Evolutionary conservation across 2,113 vertebrate species (phyloP).

Genomic region (Periophthalmus modestus): DNA sequence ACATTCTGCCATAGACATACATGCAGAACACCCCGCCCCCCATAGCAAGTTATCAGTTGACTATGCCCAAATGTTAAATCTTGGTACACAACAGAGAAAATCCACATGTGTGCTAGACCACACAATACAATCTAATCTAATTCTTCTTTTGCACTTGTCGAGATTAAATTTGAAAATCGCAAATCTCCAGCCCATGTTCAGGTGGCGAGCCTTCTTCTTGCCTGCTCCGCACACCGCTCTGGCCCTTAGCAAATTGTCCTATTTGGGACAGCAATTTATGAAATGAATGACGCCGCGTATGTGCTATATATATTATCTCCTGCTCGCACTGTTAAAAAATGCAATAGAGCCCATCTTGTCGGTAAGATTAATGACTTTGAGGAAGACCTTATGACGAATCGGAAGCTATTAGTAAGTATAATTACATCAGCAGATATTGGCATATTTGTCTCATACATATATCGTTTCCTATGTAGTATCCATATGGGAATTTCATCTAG

Average conservation of each 20-base stretch:
- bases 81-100: background rate
- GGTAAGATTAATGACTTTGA: constrained; percentile 61
- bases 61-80: background rate
- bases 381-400: constrained; percentile 72
- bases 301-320: constrained; percentile 52
- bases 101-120: constrained; percentile 33
- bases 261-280: constrained; percentile 61
- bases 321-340: constrained; percentile 48
- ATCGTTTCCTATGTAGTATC: background rate
- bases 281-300: constrained; percentile 49
- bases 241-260: constrained; percentile 47
- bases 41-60: background rate
- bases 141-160: background rate
- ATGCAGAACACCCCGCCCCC: too few species aligned
- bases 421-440: constrained; percentile 72
- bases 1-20: too few species aligned
- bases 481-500: background rate
- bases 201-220: background rate
- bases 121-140: background rate
- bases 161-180: background rate
- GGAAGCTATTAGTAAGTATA: constrained; percentile 72
- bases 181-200: background rate
- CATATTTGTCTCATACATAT: constrained; percentile 66
- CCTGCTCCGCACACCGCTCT: constrained; percentile 15
- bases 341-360: constrained; percentile 54